Evolutionary conservation across 1,140 invertebrate genomes (phyloP), one percentile per base, ranked within the genome.

Genomic region (Batillaria attramentaria): DNA sequence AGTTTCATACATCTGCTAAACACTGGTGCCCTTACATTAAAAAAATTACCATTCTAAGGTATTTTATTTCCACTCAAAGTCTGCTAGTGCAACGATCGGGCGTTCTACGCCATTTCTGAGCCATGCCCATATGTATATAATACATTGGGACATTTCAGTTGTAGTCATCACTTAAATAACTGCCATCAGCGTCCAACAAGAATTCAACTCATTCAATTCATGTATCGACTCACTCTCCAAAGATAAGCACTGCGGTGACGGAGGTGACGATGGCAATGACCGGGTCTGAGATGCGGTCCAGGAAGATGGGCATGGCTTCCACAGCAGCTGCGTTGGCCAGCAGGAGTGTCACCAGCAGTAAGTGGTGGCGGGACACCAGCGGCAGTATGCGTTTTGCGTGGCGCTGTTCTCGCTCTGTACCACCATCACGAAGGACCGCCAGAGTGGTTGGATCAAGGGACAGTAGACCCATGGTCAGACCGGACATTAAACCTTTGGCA

Each of bases 231-330:
- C 87, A 91, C 90, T 91, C 90, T 84, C 90, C 90, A 88, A 91
- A 91, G 33, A 91, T 77, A 1, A 91, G 82, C 18, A 91, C 90
- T 66, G 89, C 89, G 39, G 89, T 89, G 10, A 90, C 87, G 39
- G 89, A 91, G 1, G 90, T 87, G 39, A 83, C 37, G 73, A 91
- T 86, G 8, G 90, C 90, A 65, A 83, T 88, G 20, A 90, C 73
- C 33, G 89, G 89, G 75, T 87, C 83, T 0, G 89, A 90, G 4
- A 91, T 84, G 33, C 83, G 72, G 75, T 91, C 89, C 46, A 91
- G 70, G 74, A 89, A 91, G n/a, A 91, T 86, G 43, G 90, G 90
- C 89, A 91, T 90, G 28, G 89, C 83, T 81, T 91, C 90, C 6
- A 91, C 89, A n/a, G 86, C 85, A 43, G 77, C 86, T 43, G 89